phyloP scores from a whole-genome alignment of 2,797 vertebrate species.

The Phrynocephalus forsythii region DNA sequence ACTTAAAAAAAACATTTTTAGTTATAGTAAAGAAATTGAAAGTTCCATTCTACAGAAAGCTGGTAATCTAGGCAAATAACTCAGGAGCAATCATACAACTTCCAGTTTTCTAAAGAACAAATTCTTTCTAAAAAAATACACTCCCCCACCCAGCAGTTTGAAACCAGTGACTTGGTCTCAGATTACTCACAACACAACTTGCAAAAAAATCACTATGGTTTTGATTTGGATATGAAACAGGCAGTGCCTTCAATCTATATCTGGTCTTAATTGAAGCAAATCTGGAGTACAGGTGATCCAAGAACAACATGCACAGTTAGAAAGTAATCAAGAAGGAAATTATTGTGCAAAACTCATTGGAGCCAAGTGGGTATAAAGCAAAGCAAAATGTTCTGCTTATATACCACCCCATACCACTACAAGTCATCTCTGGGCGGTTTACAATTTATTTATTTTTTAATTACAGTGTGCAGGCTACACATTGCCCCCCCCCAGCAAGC shows the following conservation, averaged over 20 bases:
- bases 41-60: neutral
- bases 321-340: neutral
- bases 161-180: neutral
- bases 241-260: neutral
- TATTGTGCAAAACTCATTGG: neutral
- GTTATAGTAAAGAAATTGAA: neutral
- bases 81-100: neutral
- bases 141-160: neutral
- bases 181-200: no score
- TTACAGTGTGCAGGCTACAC: no score
- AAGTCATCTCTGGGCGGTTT: no score
- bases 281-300: neutral
- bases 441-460: no score
- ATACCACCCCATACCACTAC: no score
- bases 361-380: neutral
- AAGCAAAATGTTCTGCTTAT: no score
- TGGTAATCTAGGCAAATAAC: neutral
- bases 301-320: neutral
- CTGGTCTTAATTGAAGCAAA: neutral
- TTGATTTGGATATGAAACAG: neutral
- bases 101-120: neutral
- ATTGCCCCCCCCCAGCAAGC: no score
- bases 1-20: no score
- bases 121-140: neutral
- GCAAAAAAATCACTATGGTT: neutral